Evolutionary conservation across 2,797 vertebrate species (phyloP).

Genomic region (Thripadectes ignobilis): DNA sequence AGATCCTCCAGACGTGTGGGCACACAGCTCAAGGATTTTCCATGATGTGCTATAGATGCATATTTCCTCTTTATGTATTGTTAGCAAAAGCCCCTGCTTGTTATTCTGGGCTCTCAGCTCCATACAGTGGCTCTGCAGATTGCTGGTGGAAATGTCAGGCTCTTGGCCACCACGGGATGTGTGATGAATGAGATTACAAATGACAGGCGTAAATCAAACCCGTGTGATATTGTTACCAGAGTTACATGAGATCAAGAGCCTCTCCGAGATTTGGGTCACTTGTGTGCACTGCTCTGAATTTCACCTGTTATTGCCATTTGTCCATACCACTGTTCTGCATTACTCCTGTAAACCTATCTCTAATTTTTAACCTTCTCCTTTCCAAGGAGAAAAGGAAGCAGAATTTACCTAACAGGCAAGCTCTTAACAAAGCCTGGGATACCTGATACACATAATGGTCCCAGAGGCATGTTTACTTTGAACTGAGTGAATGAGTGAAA

Average conservation of each 20-base stretch:
- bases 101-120: not conserved
- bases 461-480: constrained; percentile 71
- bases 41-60: not conserved
- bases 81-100: not conserved
- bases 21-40: not conserved
- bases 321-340: not conserved
- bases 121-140: not conserved
- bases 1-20: not conserved
- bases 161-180: not conserved
- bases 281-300: not conserved
- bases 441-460: constrained; percentile 71
- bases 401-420: constrained; percentile 54
- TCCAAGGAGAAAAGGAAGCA: not conserved
- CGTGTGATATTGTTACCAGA: not conserved
- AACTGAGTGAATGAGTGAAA: constrained; percentile 67
- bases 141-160: not conserved
- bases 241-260: not conserved
- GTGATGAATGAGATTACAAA: not conserved
- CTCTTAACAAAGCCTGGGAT: constrained; percentile 62
- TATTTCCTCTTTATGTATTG: not conserved
- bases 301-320: not conserved
- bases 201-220: not conserved
- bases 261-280: not conserved
- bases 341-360: not conserved
- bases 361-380: constrained; percentile 20